Base-by-base conservation (phyloP, 2,113 vertebrate species). In the Miniopterus natalensis region DNA sequence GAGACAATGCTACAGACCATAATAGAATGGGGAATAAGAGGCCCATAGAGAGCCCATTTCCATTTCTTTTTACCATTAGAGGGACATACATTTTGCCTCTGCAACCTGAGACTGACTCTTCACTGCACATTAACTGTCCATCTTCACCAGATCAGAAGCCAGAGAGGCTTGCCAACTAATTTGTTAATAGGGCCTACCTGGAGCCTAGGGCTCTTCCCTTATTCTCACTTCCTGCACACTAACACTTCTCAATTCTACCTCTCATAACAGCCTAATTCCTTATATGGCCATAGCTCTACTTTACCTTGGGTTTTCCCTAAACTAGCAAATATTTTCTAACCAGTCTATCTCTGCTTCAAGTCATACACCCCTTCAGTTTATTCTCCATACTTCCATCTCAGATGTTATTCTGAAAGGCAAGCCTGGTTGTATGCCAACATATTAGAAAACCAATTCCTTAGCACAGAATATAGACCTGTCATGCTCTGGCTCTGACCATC, bases 271-370 rank as follows among this genome's bases (percentile, higher is more conserved):
- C n/a, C 59, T 89, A 91, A 68, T 80, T 73, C 80, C 66, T 36
- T 55, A 6, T n/a, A 47, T 51, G 17, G 45, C 29, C 11, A 68
- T 47, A 23, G 12, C 11, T 92, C 21, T 42, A 68, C 2, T 55
- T 81, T 61, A 77, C 85, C n/a, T 89, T 51, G n/a, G 12, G 9
- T 36, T 74, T 83, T 87, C 40, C 18, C 80, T 57, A 59, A 89
- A 77, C 59, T 73, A 79, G 51, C 27, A 95, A 90, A 68, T 55
- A 53, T n/a, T 94, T 79, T 8, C 14, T 45, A 92, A 51, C 29
- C 23, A 20, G 4, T 65, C 23, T 65, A 36, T 36, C 47, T 2
- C 2, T 9, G 23, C 20, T 45, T 75, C 55, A 31, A 47, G 14
- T 61, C 36, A 49, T 6, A 1, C 1, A 21, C 11, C 10, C 8